Evolutionary conservation across 1,140 invertebrate species (phyloP).

Genomic region (Meteorus sp.): DNA sequence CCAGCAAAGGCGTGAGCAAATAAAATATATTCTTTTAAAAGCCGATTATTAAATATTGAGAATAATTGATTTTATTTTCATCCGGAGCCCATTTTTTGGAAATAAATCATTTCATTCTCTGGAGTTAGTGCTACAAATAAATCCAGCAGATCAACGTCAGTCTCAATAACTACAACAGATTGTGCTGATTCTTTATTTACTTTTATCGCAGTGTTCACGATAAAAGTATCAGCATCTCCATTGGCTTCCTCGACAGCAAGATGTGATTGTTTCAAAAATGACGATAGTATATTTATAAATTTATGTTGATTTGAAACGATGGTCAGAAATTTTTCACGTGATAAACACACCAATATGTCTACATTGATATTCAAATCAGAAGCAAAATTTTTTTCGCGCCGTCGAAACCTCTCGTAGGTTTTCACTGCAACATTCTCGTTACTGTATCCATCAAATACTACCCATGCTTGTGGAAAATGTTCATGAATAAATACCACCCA

Average conservation of each 20-base stretch:
- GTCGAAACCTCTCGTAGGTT: too few species aligned
- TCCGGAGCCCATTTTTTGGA: constrained; percentile 2
- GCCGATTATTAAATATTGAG: constrained; percentile 1
- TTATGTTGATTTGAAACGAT: constrained; percentile 16
- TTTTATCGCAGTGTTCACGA: constrained; percentile 13
- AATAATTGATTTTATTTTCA: constrained; percentile 8
- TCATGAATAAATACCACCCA: constrained; percentile 1
- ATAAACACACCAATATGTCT: constrained; percentile 9
- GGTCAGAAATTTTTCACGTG: constrained; percentile 13
- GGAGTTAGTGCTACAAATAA: constrained; percentile 4
- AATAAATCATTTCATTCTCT: too few species aligned
- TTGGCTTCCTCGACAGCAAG: neutral
- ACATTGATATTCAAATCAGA: constrained; percentile 16
- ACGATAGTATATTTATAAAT: constrained; percentile 18
- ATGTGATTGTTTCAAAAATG: constrained; percentile 8
- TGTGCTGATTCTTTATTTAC: neutral
- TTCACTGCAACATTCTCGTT: too few species aligned
- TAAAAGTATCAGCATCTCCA: constrained; percentile 15
- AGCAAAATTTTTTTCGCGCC: too few species aligned
- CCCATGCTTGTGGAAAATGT: constrained; percentile 9
- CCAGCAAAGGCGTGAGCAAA: constrained; percentile 17
- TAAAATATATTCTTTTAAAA: constrained; percentile 12
- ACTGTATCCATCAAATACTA: too few species aligned
- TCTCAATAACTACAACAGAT: constrained; percentile 3
- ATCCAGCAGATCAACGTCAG: constrained; percentile 2